A percentile compares a stretch with the other conserved stretches of the same genome.
Evolutionary conservation across 2,797 vertebrate genomes (phyloP).

Genomic region (Muraenolepis orangiensis): DNA sequence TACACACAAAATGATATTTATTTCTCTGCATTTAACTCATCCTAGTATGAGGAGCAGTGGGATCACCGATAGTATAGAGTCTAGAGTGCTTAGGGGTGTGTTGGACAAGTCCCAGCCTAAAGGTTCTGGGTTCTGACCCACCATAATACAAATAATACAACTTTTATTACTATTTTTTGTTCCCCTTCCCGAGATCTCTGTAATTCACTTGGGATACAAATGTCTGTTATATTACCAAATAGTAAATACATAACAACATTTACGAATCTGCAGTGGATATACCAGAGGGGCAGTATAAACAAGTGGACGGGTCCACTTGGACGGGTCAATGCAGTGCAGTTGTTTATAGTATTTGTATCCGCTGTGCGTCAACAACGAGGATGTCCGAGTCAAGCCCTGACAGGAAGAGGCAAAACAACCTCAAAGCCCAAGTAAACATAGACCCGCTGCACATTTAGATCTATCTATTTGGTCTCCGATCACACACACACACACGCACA

Average conservation of each 20-base stretch:
- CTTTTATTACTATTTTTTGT: no score
- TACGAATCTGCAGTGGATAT: not conserved
- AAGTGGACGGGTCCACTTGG: not conserved
- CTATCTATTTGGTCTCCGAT: not conserved
- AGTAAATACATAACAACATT: not conserved
- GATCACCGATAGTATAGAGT: no score
- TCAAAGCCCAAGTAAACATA: constrained; percentile 31
- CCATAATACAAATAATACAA: no score
- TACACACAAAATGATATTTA: no score
- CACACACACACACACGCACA: constrained; percentile 26
- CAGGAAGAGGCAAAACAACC: constrained; percentile 38
- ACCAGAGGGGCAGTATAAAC: not conserved
- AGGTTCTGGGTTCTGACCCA: no score
- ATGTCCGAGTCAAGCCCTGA: constrained; percentile 32
- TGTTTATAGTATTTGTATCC: not conserved
- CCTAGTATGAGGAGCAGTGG: no score
- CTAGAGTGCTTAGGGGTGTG: no score
- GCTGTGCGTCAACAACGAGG: constrained; percentile 38
- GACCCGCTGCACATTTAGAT: constrained; percentile 4
- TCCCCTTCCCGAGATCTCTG: no score
- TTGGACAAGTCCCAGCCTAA: no score
- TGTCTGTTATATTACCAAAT: not conserved
- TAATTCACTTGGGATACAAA: not conserved
- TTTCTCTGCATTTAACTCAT: no score
- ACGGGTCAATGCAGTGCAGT: not conserved